These are phyloP conservation scores for Philopedon plagiatum DNA, from an alignment of 2,888 invertebrate genomes.

Conservation along the genomic window DNA sequence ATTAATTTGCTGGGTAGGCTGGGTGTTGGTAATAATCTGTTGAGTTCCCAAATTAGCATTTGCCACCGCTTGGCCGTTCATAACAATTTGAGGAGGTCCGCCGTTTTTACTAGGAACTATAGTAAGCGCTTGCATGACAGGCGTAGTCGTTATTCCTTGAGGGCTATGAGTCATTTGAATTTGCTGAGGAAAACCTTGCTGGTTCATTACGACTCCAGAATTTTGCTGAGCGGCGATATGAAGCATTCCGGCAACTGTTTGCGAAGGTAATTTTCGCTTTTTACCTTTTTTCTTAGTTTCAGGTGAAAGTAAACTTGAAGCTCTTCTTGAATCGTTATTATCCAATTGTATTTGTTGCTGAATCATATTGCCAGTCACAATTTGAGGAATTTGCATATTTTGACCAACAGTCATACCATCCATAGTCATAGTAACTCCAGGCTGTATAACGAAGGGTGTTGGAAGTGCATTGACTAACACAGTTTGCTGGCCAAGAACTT, in stretches of 20 bases:
- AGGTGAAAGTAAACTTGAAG: conserved; percentile 74
- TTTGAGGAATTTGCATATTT: conserved; percentile 79
- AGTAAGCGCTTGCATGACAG: conserved; percentile 82
- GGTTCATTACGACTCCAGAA: conserved; percentile 74
- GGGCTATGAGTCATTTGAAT: conserved; percentile 80
- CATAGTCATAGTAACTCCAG: conserved; percentile 80
- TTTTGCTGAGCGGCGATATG: conserved; percentile 80
- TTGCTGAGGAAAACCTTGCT: conserved; percentile 77
- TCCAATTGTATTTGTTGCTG: conserved; percentile 73
- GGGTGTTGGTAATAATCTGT: conserved; percentile 76
- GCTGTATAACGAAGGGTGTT: conserved; percentile 84
- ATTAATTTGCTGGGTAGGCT: conserved; percentile 76
- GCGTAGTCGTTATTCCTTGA: conserved; percentile 77
- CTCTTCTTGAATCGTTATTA: conserved; percentile 71
- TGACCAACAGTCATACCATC: conserved; percentile 76
- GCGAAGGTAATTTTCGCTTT: conserved; percentile 82
- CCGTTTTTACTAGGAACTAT: conserved; percentile 84
- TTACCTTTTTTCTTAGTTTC: conserved; percentile 74
- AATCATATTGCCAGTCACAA: conserved; percentile 77
- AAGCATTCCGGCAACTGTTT: conserved; percentile 80
- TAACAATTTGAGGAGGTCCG: conserved; percentile 81
- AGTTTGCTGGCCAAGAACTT: conserved; percentile 82
- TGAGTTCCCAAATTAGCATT: conserved; percentile 75
- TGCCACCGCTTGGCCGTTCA: conserved; percentile 78
- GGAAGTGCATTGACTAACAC: conserved; percentile 86